Percentiles rank a stretch among this genome's conserved stretches.
phyloP scores from a whole-genome alignment of 1,140 invertebrate species.

The Drosophila sucinea region DNA sequence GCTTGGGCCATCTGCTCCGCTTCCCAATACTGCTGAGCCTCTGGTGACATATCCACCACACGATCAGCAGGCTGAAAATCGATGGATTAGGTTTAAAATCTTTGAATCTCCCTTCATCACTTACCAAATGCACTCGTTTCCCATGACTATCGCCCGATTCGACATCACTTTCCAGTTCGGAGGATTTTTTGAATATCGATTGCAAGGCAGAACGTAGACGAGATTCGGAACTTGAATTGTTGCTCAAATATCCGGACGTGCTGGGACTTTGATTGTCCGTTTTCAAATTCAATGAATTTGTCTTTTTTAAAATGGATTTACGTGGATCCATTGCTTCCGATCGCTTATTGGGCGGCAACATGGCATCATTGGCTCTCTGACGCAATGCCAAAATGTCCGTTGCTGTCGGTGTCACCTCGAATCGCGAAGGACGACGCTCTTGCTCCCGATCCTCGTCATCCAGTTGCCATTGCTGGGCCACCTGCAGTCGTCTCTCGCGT shows the following conservation, averaged over 20 bases:
- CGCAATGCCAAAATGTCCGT: conserved; percentile 85
- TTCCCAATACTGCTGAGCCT: conserved; percentile 96
- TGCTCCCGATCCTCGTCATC: conserved; percentile 82
- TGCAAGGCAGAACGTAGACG: conserved; percentile 94
- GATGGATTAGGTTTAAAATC: not conserved
- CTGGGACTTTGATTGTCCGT: conserved; percentile 88
- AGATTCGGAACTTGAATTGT: conserved; percentile 91
- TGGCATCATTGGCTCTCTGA: conserved; percentile 82
- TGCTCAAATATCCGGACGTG: conserved; percentile 91
- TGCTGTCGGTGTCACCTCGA: conserved; percentile 87
- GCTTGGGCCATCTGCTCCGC: conserved; percentile 92
- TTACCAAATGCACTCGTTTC: conserved; percentile 95
- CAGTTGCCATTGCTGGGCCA: conserved; percentile 85
- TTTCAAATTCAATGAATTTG: conserved; percentile 92
- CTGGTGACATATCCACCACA: conserved; percentile 96
- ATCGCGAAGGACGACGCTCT: conserved; percentile 85
- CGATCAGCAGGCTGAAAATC: conserved; percentile 90
- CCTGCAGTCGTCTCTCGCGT: conserved; percentile 91
- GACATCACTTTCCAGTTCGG: conserved; percentile 80
- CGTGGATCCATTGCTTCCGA: conserved; percentile 84
- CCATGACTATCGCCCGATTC: conserved; percentile 58
- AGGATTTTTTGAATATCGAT: conserved; percentile 93
- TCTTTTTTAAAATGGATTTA: conserved; percentile 96
- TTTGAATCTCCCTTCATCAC: no score
- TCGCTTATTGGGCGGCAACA: conserved; percentile 78